phyloP scores from a whole-genome alignment of 2,888 invertebrate species.

The Molanna angustata region DNA sequence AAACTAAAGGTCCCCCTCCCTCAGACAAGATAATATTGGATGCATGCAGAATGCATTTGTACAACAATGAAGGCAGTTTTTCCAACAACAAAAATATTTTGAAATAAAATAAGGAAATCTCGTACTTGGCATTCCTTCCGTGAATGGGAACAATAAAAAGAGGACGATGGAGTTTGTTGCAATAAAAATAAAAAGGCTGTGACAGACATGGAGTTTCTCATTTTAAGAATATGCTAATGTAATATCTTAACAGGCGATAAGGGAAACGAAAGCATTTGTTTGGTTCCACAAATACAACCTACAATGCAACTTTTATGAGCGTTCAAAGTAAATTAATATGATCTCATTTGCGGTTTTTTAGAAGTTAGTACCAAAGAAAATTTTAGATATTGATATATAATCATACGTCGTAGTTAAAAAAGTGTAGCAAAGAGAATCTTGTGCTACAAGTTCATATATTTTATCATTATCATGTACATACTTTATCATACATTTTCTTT shows the following conservation, averaged over 20 bases:
- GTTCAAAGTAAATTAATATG: too few relatives aligned
- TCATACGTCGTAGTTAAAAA: too few relatives aligned
- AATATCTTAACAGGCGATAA: slow-evolving; percentile 32
- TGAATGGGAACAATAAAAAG: slow-evolving; percentile 23
- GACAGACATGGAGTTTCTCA: slow-evolving; percentile 28
- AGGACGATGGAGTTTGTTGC: slow-evolving; percentile 9
- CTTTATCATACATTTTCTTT: too few relatives aligned
- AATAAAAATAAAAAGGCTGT: slow-evolving; percentile 29
- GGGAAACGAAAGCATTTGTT: slow-evolving; percentile 9
- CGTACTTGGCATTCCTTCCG: slow-evolving; percentile 21
- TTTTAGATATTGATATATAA: too few relatives aligned
- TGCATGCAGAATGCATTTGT: slow-evolving; percentile 18
- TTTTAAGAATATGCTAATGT: slow-evolving; percentile 33
- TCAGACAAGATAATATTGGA: slow-evolving; percentile 4
- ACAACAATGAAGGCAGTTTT: slow-evolving; percentile 14
- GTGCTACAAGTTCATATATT: too few relatives aligned
- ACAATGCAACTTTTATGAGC: too few relatives aligned
- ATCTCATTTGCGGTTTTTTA: too few relatives aligned
- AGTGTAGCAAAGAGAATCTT: too few relatives aligned
- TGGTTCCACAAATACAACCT: too few relatives aligned
- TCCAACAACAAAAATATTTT: slow-evolving; percentile 1
- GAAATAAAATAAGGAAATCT: slow-evolving; percentile 18
- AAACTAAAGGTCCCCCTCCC: neutral
- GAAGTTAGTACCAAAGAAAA: too few relatives aligned
- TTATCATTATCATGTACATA: too few relatives aligned